Evolutionary conservation across 1,140 invertebrate genomes (phyloP).

Genomic region (Cydia strobilella): DNA sequence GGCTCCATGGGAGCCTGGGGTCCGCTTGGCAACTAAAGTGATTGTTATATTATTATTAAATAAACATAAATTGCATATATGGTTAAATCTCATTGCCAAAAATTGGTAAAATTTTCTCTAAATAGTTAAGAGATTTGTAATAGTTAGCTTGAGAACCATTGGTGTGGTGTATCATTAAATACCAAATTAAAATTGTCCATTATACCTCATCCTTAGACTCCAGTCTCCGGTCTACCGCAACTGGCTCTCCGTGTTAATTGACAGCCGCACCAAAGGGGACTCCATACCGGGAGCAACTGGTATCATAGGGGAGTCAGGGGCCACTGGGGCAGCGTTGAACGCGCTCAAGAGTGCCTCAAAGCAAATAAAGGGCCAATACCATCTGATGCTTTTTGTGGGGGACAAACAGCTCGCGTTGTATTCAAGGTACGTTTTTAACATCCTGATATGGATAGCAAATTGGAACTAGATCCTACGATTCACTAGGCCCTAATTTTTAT

Average conservation of each 20-base stretch:
- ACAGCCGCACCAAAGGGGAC: slow-evolving; percentile 66
- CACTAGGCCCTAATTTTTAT: too few relatives aligned
- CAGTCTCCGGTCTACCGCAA: slow-evolving; percentile 64
- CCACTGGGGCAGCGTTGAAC: slow-evolving; percentile 61
- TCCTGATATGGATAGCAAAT: neutral
- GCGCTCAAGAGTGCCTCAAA: slow-evolving; percentile 63
- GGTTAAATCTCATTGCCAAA: too few relatives aligned
- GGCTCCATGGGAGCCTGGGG: too few relatives aligned
- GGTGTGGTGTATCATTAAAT: too few relatives aligned
- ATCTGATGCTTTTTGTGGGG: slow-evolving; percentile 70
- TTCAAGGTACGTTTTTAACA: slow-evolving; percentile 57
- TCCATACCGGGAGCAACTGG: slow-evolving; percentile 71
- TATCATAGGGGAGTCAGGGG: slow-evolving; percentile 72
- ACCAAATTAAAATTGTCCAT: neutral
- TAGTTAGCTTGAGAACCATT: too few relatives aligned
- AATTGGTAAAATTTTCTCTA: too few relatives aligned
- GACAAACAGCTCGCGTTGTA: slow-evolving; percentile 71
- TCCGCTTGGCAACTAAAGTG: too few relatives aligned
- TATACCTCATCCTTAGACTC: slow-evolving; percentile 47
- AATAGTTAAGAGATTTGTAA: too few relatives aligned
- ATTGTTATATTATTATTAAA: too few relatives aligned
- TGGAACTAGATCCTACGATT: too few relatives aligned
- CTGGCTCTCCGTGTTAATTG: slow-evolving; percentile 66
- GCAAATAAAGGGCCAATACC: slow-evolving; percentile 68
- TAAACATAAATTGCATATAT: too few relatives aligned